Base-by-base conservation (phyloP, 2,888 invertebrate genomes). In the Atrina japonica region DNA sequence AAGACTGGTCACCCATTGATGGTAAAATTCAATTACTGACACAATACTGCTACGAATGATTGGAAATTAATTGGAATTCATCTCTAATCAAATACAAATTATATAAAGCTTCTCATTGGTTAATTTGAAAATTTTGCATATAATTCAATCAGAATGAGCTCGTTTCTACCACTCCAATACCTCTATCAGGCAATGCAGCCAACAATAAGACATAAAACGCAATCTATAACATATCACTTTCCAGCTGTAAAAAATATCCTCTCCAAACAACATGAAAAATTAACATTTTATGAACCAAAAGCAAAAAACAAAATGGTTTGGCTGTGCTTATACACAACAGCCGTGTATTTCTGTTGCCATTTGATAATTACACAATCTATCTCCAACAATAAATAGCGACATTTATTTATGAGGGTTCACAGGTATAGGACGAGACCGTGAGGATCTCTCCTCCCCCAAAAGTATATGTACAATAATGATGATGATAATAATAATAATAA, bases 51-150 rank as follows among this genome's bases (percentile, higher is more conserved):
- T 49, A 63, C 52, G 52, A 63, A 61, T 72, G 71, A 72, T 72
- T 60, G 61, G 60, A 72, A 72, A 72, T 72, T 72, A 72, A 72
- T 72, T 55, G 66, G 61, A 67, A 60, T 72, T 61, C 61, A 58
- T 72, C 67, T 67, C 66, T 59, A 72, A 72, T 72, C 71, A 72
- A 72, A 72, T 52, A 67, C 63, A 61, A 63, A 63, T 63, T 63
- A 56, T 66, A 66, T 64, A 58, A 67, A 56, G 30, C 49, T 67
- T 56, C 50, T 67, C 63, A 61, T 50, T 63, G 67, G 63, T 52
- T 63, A 43, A 63, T 66, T 63, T 63, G 61, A 63, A 66, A 72
- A 63, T 67, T 72, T 72, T 72, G 66, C 66, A 35, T 41, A 67
- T 72, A 72, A 72, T 72, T 60, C 71, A 72, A 72, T 72, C 61